Evolutionary conservation across 1,140 invertebrate species (phyloP), one percentile per base, ranked within the genome.

Genomic region (Arctopsyche grandis): DNA sequence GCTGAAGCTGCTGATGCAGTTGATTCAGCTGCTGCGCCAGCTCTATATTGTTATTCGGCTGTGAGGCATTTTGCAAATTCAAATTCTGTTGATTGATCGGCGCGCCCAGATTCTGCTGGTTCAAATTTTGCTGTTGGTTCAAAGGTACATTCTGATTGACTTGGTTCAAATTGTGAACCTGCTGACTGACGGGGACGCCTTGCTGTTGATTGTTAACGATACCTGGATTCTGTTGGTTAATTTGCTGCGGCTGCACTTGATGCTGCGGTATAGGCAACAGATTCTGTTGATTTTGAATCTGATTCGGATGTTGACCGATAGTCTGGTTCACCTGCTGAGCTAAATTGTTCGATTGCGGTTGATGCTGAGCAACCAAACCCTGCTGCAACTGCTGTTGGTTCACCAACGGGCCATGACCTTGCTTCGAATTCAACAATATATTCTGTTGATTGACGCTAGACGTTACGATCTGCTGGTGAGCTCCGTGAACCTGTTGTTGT

Each of bases 61-160:
- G 87, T 73, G 86, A 87, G 9, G 87, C 86, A 78, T 87, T 88
- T 77, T 88, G 86, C 81, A 88, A 88, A 87, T 86, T 44, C 83
- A 84, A 69, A 9, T 70, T 60, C 69, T 85, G 85, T 78, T 89
- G 88, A 73, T 85, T 87, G 46, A 88, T 43, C 7, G 29, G 29
- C 26, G 87, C 66, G 85, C 48, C 48, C 16, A 82, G 79, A 81
- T 80, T 84, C 24, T 84, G 78, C 46, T 75, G 86, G 70, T 66
- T 66, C 19, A 79, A 81, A 29, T 75, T 83, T 82, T 86, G 88
- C 60, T 83, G 84, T 10, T 83, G 83, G 12, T 84, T 84, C 12
- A 83, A 22, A 0, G 21, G 14, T 5, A 66, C 24, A 52, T 71
- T 71, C 22, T 71, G 69, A 46, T 79, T 75, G 83, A 77, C 24